phyloP scores from a whole-genome alignment of 2,888 invertebrate genomes.

The Nemotelus nigrinus region DNA sequence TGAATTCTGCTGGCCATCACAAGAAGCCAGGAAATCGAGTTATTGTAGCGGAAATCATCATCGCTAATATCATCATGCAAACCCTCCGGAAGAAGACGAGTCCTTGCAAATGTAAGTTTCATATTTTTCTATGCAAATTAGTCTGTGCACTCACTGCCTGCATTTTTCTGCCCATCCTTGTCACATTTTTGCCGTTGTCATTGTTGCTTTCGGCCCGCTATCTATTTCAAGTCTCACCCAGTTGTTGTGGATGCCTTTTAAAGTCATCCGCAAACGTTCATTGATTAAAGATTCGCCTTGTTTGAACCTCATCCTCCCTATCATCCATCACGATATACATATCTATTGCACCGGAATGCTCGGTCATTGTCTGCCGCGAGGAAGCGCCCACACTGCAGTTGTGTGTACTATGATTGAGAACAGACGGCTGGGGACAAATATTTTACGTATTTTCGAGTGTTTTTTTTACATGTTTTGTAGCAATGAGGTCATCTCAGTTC shows the following conservation, averaged over 20 bases:
- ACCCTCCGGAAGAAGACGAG: conserved; percentile 92
- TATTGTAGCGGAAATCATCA: neutral
- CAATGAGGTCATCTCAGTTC: conserved; percentile 1
- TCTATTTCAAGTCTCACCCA: too few species aligned
- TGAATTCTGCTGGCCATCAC: too few species aligned
- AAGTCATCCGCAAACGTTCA: neutral
- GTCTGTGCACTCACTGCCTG: neutral
- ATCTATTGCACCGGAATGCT: neutral
- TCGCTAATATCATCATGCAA: conserved; percentile 78
- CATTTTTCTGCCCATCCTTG: neutral
- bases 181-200: neutral
- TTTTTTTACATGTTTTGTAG: neutral
- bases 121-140: neutral
- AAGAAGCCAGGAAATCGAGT: too few species aligned
- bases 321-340: neutral
- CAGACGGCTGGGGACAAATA: neutral
- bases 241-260: neutral
- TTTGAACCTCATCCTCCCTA: neutral
- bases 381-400: neutral
- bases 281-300: conserved; percentile 14
- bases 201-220: neutral
- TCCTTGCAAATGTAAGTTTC: conserved; percentile 91
- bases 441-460: neutral
- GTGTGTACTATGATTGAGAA: neutral
- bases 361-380: neutral